phyloP scores from a whole-genome alignment of 2,797 vertebrate species.

The Triplophysa bombifrons region DNA sequence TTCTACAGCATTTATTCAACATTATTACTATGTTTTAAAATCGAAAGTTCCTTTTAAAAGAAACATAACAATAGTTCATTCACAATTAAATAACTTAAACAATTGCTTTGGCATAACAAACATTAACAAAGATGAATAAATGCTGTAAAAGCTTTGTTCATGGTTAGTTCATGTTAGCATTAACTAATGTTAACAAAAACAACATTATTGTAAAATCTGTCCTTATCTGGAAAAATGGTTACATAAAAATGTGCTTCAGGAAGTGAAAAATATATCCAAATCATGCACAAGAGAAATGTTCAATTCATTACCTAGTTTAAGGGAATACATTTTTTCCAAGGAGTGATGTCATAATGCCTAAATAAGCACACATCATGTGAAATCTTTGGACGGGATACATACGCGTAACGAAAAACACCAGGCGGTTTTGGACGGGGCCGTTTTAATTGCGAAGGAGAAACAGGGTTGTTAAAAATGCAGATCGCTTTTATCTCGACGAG shows the following conservation, averaged over 20 bases:
- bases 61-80: too few relatives aligned
- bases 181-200: too few relatives aligned
- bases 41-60: too few relatives aligned
- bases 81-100: too few relatives aligned
- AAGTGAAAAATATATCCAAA: neutral
- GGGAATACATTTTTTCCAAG: neutral
- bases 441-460: constrained; percentile 73
- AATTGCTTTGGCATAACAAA: too few relatives aligned
- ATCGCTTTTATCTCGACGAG: constrained; percentile 83
- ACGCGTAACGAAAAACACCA: constrained; percentile 5
- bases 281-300: neutral
- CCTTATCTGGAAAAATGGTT: too few relatives aligned
- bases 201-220: too few relatives aligned
- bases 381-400: constrained; percentile 50
- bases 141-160: too few relatives aligned
- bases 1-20: too few relatives aligned
- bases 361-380: constrained; percentile 2
- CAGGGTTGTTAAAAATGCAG: constrained; percentile 73
- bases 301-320: neutral
- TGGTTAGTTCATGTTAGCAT: too few relatives aligned
- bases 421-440: constrained; percentile 53
- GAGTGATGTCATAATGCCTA: neutral
- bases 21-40: too few relatives aligned
- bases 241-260: neutral
- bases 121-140: too few relatives aligned